phyloP scores from a whole-genome alignment of 2,113 vertebrate genomes.

The Ammospiza nelsoni region DNA sequence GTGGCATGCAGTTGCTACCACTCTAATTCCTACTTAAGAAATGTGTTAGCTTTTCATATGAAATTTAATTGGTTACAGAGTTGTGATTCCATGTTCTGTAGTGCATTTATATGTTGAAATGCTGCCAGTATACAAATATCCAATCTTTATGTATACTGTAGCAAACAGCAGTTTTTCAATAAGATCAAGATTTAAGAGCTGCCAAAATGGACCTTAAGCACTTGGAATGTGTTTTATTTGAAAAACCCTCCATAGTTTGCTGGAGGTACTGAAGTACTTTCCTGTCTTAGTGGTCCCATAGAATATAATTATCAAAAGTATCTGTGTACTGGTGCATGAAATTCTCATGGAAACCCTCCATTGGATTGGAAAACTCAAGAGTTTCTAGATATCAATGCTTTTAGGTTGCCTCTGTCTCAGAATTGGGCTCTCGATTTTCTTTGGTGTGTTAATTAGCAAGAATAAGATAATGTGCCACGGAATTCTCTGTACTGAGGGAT shows the following conservation, averaged over 20 bases:
- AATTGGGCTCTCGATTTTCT: background rate
- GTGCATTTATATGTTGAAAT: background rate
- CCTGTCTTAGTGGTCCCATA: background rate
- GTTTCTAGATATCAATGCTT: background rate
- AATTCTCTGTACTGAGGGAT: background rate
- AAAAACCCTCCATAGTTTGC: background rate
- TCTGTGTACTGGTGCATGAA: background rate
- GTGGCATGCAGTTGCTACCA: background rate
- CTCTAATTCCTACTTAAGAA: background rate
- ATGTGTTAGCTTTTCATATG: background rate
- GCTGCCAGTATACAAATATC: background rate
- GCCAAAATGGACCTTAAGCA: background rate
- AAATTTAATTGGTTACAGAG: background rate
- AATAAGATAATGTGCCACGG: background rate
- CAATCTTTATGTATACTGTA: background rate
- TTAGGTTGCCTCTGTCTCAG: background rate
- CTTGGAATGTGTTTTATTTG: background rate
- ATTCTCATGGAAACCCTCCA: background rate
- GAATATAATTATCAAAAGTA: background rate
- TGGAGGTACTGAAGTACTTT: background rate
- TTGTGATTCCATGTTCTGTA: background rate
- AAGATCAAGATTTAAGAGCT: background rate
- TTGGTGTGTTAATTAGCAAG: background rate
- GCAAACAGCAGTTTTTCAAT: constrained; percentile 6
- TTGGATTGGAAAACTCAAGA: background rate